A percentile compares a stretch with the other conserved stretches of the same genome.
phyloP scores from a whole-genome alignment of 1,140 invertebrate genomes.

The Diuraphis noxia region DNA sequence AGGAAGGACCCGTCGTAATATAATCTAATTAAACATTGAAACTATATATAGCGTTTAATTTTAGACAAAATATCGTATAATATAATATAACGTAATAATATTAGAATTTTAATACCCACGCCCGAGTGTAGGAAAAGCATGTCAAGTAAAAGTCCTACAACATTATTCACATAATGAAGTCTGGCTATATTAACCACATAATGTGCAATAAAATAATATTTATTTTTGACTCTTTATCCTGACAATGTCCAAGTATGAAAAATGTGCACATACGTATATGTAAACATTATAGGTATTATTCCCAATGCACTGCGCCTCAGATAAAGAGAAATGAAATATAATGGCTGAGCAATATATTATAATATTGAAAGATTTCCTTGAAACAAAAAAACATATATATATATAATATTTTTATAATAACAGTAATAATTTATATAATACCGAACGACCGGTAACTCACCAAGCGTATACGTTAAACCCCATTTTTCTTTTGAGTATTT shows the following conservation, averaged over 20 bases:
- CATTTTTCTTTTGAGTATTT: too few species aligned
- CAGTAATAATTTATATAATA: neutral
- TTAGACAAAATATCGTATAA: neutral
- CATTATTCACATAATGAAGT: conserved; percentile 7
- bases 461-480: too few species aligned
- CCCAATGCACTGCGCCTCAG: neutral
- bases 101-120: conserved; percentile 22
- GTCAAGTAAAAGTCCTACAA: conserved; percentile 30
- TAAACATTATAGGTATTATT: neutral
- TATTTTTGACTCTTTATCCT: neutral
- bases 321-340: neutral
- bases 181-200: conserved; percentile 29
- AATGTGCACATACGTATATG: neutral
- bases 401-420: neutral
- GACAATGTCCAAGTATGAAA: conserved; percentile 30
- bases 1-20: neutral
- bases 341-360: neutral
- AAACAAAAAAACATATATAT: neutral
- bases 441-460: too few species aligned
- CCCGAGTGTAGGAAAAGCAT: conserved; percentile 29
- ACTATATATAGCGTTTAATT: neutral
- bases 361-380: neutral
- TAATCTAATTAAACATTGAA: neutral
- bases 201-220: conserved; percentile 33
- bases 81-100: neutral